These are phyloP conservation scores for Atopsyche davidsoni DNA, from an alignment of 1,140 invertebrate genomes.

Conservation along the genomic window DNA sequence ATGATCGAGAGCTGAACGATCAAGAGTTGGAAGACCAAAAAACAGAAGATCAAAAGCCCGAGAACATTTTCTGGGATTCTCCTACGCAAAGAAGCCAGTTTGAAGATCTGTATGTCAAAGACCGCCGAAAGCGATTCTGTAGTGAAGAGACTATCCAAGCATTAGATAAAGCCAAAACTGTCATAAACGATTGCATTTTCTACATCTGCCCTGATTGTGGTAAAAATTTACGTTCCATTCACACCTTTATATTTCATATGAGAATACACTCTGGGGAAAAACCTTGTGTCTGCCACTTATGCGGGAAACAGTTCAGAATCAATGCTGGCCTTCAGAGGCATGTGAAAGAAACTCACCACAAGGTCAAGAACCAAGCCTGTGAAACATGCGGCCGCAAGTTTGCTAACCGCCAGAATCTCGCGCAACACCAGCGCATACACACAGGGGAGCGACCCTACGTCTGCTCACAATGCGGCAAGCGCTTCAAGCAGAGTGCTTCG, in stretches of 20 bases:
- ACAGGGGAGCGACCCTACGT: constrained; percentile 57
- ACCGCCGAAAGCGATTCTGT: neutral
- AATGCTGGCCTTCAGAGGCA: constrained; percentile 56
- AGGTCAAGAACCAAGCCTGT: constrained; percentile 51
- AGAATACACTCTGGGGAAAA: constrained; percentile 67
- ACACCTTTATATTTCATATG: constrained; percentile 55
- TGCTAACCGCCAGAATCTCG: constrained; percentile 48
- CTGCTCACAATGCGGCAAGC: constrained; percentile 49
- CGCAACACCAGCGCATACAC: constrained; percentile 61
- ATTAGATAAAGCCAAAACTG: constrained; percentile 13
- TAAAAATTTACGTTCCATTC: constrained; percentile 54
- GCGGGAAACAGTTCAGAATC: constrained; percentile 67
- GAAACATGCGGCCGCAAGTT: constrained; percentile 49
- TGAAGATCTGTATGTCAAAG: neutral
- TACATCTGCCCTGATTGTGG: constrained; percentile 54
- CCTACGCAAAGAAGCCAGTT: too few relatives aligned
- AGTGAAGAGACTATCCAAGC: neutral
- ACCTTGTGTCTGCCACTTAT: constrained; percentile 65
- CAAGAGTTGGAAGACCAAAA: neutral
- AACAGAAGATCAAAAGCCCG: neutral
- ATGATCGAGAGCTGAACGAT: constrained; percentile 3
- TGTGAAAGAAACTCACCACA: constrained; percentile 56
- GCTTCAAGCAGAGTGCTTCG: constrained; percentile 43
- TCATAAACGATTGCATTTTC: constrained; percentile 23
- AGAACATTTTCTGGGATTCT: too few relatives aligned